These are phyloP conservation scores for Dicentrarchus labrax DNA, from an alignment of 2,113 vertebrate genomes.

Conservation along the genomic window DNA sequence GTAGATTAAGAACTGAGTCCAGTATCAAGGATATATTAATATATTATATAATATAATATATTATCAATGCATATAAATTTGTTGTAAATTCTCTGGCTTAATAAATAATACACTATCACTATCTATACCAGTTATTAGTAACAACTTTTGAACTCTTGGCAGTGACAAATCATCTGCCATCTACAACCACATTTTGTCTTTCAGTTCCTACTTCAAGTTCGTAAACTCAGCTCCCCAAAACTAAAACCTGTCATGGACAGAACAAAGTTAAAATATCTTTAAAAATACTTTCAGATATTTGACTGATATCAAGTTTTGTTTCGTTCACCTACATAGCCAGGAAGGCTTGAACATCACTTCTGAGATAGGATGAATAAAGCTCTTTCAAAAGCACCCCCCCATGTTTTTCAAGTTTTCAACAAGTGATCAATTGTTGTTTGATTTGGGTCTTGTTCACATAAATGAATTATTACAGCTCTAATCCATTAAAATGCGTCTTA, in stretches of 20 bases:
- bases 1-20: background rate
- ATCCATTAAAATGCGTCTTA: slow-evolving; percentile 49
- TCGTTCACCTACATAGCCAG: background rate
- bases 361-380: background rate
- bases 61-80: background rate
- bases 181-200: background rate
- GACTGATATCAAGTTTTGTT: background rate
- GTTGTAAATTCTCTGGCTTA: slow-evolving; percentile 4
- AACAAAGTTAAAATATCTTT: background rate
- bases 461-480: slow-evolving; percentile 34
- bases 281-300: background rate
- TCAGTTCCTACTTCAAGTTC: background rate
- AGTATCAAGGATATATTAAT: too few species aligned
- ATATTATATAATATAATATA: too few species aligned
- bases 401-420: slow-evolving; percentile 6
- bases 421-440: slow-evolving; percentile 8
- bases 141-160: slow-evolving; percentile 7
- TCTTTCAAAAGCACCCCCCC: background rate
- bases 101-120: slow-evolving; percentile 18
- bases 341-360: background rate
- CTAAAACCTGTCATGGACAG: background rate
- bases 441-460: slow-evolving; percentile 29
- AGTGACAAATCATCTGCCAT: slow-evolving; percentile 1
- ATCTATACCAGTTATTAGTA: slow-evolving; percentile 19
- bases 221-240: background rate